phyloP scores from a whole-genome alignment of 37 sponge, comb jelly and placozoan species.

The Cladorhizidae sp. region DNA sequence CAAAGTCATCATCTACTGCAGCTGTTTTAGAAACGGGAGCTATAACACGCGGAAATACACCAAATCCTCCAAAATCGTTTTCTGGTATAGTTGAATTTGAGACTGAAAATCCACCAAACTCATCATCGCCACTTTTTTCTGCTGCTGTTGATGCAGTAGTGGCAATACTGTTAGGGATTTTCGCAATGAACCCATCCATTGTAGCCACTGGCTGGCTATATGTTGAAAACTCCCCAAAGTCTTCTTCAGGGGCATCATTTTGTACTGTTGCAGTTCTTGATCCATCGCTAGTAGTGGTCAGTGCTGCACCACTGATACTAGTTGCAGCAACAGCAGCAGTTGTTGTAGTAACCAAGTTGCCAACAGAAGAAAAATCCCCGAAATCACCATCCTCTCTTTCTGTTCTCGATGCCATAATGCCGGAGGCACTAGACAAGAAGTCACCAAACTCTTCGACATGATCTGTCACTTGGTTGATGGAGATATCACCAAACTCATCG shows the following conservation, averaged over 20 bases:
- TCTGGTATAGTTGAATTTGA: too few species aligned
- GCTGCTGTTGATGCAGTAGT: not conserved
- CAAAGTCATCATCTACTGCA: conserved; percentile 45
- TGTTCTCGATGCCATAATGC: not conserved
- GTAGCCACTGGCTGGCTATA: not conserved
- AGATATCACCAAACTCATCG: not conserved
- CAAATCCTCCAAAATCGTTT: too few species aligned
- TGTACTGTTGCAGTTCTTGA: not conserved
- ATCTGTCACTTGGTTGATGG: not conserved
- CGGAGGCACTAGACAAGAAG: not conserved
- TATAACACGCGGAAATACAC: too few species aligned
- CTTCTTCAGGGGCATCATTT: not conserved
- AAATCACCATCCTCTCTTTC: not conserved
- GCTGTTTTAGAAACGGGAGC: not conserved
- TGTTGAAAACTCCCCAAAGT: not conserved
- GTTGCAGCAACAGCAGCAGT: too few species aligned
- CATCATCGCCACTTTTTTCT: not conserved
- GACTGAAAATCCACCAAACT: conserved; percentile 44
- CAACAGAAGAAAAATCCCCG: not conserved
- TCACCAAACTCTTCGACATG: not conserved
- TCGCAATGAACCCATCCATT: not conserved
- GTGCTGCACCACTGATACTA: too few species aligned
- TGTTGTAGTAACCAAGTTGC: not conserved
- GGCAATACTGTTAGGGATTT: not conserved
- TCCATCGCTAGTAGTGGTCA: not conserved